These are phyloP conservation scores for Macaria notata DNA, from an alignment of 2,888 invertebrate species.

Conservation along the genomic window DNA sequence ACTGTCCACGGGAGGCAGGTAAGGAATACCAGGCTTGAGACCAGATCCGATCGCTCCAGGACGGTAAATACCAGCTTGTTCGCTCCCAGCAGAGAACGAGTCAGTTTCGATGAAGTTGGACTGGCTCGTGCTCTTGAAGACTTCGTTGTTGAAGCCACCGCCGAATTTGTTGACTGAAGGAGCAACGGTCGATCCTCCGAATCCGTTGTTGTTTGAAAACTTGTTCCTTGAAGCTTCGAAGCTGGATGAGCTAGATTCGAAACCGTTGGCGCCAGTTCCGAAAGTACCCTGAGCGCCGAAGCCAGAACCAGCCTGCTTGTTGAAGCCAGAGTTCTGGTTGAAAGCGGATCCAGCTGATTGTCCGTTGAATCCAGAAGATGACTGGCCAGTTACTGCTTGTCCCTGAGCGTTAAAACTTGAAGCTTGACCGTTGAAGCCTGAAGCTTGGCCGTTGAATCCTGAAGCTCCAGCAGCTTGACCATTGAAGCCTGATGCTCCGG, in stretches of 20 bases:
- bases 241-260: conserved; percentile 29
- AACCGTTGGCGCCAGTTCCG: conserved; percentile 29
- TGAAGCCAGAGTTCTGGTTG: conserved; percentile 25
- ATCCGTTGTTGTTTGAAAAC: conserved; percentile 25
- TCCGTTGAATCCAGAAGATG: conserved; percentile 14
- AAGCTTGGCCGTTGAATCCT: conserved; percentile 11
- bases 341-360: conserved; percentile 21
- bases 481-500: conserved; percentile 2
- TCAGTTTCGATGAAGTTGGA: conserved; percentile 67
- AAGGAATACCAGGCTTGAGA: conserved; percentile 74
- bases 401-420: conserved; percentile 9
- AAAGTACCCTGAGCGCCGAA: conserved; percentile 34
- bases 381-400: conserved; percentile 7
- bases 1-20: conserved; percentile 67
- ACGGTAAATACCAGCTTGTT: conserved; percentile 53
- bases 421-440: conserved; percentile 8
- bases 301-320: conserved; percentile 26
- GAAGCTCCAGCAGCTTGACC: conserved; percentile 10
- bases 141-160: conserved; percentile 48
- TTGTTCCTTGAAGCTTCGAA: conserved; percentile 27
- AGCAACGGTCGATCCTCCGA: conserved; percentile 41
- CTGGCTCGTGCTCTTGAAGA: conserved; percentile 57
- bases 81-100: conserved; percentile 65
- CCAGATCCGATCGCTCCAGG: conserved; percentile 57
- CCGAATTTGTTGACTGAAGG: conserved; percentile 46